A percentile compares a stretch with the other conserved stretches of the same genome.
These are phyloP conservation scores for Plutella xylostella DNA, from an alignment of 2,888 invertebrate species.

Conservation along the genomic window DNA sequence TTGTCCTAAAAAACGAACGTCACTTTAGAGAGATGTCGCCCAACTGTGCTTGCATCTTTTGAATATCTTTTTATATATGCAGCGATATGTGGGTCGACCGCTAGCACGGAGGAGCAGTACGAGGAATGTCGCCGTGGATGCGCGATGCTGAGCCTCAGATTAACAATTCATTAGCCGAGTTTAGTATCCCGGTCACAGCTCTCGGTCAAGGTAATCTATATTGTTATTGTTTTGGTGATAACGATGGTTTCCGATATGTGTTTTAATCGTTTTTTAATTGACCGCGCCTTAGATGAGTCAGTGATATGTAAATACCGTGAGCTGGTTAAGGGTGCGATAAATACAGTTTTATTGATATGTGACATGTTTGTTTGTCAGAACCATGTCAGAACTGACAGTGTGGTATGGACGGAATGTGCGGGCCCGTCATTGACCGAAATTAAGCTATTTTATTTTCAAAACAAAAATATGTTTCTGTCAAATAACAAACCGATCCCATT, in stretches of 20 bases:
- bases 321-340: not conserved
- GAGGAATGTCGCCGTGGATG: constrained; percentile 31
- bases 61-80: constrained; percentile 57
- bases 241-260: not conserved
- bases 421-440: too few species aligned
- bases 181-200: constrained; percentile 49
- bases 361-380: too few species aligned
- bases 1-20: constrained; percentile 44
- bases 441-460: too few species aligned
- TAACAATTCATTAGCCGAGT: constrained; percentile 59
- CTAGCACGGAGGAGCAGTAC: constrained; percentile 47
- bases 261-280: not conserved
- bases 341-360: not conserved
- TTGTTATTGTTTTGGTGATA: constrained; percentile 31
- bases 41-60: constrained; percentile 45
- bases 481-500: too few species aligned
- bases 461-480: too few species aligned
- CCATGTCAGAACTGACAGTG: too few species aligned
- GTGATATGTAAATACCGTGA: not conserved
- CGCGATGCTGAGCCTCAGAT: constrained; percentile 35
- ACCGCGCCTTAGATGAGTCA: not conserved
- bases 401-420: too few species aligned
- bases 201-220: constrained; percentile 53
- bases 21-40: constrained; percentile 39
- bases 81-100: constrained; percentile 62